Evolutionary conservation across 2,113 vertebrate genomes (phyloP).

Genomic region (Dicerorhinus sumatrensis): DNA sequence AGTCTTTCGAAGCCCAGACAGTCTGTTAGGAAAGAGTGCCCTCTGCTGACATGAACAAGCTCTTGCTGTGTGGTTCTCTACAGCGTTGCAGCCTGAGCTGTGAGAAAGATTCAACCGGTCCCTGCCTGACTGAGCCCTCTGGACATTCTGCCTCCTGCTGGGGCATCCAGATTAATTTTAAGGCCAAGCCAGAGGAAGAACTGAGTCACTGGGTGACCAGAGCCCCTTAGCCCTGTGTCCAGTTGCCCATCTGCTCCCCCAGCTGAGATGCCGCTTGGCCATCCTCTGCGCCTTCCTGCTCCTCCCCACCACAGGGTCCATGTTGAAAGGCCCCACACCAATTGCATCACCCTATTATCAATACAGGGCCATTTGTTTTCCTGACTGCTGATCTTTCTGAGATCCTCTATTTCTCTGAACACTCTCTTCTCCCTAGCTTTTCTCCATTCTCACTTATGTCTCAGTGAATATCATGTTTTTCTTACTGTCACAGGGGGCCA

Average conservation of each 20-base stretch:
- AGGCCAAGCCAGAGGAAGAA: background rate
- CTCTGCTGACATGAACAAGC: background rate
- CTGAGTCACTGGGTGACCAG: background rate
- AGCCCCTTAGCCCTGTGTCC: background rate
- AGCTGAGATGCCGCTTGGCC: background rate
- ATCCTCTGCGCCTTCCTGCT: background rate
- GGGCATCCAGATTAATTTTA: background rate
- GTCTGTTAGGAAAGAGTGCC: conserved; percentile 24
- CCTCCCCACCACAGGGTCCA: accelerated
- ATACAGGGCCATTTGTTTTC: background rate
- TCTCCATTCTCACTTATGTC: background rate
- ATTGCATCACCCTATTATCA: background rate
- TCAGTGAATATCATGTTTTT: background rate
- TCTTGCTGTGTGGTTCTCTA: background rate
- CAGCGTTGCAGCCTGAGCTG: no score
- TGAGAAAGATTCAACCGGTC: background rate
- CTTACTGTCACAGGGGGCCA: background rate
- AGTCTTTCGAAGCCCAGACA: background rate
- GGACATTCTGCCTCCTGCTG: no score
- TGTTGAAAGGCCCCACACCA: background rate
- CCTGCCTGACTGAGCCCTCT: accelerated
- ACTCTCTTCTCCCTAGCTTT: background rate
- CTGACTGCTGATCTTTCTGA: background rate
- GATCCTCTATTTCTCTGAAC: background rate
- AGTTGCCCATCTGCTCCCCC: background rate